Conservation (phyloP, 2,888 invertebrate genomes). For the Seira musarum region DNA sequence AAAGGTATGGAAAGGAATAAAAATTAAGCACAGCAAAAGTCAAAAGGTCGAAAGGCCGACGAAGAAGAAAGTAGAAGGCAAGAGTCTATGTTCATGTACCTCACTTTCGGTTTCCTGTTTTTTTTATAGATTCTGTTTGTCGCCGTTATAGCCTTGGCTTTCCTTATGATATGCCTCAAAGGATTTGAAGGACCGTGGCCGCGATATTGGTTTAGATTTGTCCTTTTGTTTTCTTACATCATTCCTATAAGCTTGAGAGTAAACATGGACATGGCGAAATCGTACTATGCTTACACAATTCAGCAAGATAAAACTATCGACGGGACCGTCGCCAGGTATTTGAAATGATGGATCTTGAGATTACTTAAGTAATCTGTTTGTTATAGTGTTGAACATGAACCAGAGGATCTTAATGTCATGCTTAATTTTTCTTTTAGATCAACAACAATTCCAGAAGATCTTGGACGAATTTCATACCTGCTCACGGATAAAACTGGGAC, state of each 20-base stretch:
- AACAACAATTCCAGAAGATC: conserved; percentile 98
- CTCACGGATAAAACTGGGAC: conserved; percentile 99
- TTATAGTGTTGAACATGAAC: no score
- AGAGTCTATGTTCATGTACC: no score
- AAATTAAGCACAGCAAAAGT: no score
- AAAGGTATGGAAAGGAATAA: conserved; percentile 78
- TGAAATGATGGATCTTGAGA: background rate
- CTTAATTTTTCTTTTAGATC: conserved; percentile 77
- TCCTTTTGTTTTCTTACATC: conserved; percentile 98
- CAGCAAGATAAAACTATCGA: conserved; percentile 93
- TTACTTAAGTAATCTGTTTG: background rate
- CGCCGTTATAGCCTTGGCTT: conserved; percentile 88
- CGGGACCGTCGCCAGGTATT: conserved; percentile 85
- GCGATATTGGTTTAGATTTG: conserved; percentile 95
- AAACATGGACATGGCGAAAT: conserved; percentile 99
- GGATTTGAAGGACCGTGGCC: conserved; percentile 98
- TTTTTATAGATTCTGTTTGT: conserved; percentile 70
- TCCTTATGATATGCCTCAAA: conserved; percentile 97
- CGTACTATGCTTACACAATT: conserved; percentile 97
- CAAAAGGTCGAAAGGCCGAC: no score
- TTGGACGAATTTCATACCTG: conserved; percentile 97
- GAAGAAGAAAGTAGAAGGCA: no score
- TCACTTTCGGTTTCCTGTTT: background rate
- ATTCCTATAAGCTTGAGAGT: conserved; percentile 97
- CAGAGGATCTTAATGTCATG: no score